Percentiles rank a stretch among this genome's conserved stretches.
Conservation (phyloP, 2,888 invertebrate species). For the Brenthis daphne region DNA sequence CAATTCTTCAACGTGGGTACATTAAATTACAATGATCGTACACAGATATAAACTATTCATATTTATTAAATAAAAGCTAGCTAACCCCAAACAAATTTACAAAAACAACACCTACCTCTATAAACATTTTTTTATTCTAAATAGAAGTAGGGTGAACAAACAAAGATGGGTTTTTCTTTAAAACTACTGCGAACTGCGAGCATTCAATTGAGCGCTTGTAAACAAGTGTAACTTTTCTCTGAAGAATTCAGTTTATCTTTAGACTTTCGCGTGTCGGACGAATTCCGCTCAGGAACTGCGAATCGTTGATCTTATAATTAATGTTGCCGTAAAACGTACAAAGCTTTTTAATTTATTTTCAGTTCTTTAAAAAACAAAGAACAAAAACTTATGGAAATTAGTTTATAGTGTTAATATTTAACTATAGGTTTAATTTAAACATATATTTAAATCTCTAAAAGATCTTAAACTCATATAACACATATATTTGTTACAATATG, state of each 20-base stretch:
- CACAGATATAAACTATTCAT: no score
- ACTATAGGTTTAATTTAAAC: no score
- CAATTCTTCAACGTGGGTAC: no score
- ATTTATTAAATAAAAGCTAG: background rate
- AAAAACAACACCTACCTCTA: background rate
- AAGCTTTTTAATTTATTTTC: conserved; percentile 20
- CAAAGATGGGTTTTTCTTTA: conserved; percentile 16
- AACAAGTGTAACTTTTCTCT: conserved; percentile 43
- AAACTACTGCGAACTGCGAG: conserved; percentile 2
- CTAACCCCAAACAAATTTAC: background rate
- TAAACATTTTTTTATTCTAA: background rate
- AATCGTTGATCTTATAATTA: conserved; percentile 29
- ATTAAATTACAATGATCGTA: no score
- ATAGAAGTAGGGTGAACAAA: conserved; percentile 7
- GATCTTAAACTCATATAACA: no score
- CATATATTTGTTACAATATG: no score
- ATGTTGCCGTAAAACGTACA: conserved; percentile 25
- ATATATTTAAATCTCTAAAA: no score
- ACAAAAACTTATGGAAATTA: background rate
- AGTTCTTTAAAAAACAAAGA: conserved; percentile 4
- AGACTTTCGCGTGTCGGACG: conserved; percentile 31
- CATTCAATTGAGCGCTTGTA: conserved; percentile 32
- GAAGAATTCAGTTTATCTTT: conserved; percentile 42
- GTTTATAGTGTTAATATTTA: background rate
- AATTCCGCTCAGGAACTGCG: conserved; percentile 22